Evolutionary conservation across 2,797 vertebrate species (phyloP), one percentile per base, ranked within the genome.

Genomic region (Chloroceryle inda): DNA sequence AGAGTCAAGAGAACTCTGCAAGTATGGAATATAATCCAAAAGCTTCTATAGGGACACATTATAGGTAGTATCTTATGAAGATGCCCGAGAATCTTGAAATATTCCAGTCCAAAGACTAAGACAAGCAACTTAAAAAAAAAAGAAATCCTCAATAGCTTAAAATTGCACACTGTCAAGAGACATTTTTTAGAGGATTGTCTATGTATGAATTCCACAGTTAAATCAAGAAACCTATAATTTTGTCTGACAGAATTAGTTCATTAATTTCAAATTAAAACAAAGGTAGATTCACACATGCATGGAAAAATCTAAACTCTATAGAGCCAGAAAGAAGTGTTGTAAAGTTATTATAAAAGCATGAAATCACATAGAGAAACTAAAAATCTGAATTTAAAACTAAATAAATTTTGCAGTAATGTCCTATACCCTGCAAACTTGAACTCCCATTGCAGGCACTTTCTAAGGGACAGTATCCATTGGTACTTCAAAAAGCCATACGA

Each of bases 251-350:
- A 89, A 92, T 68, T 81, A 86, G 45, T 71, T 85, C 13, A 85
- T 84, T 94, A 91, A 69, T 89, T 93, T 91, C n/a, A 79, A 73
- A 79, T 67, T 91, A 87, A 94, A 88, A 94, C 77, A 86, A 82
- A 85, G 40, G 27, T 44, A 79, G 71, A 61, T 44, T 69, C 33
- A 52, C 47, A 19, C 17, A 38, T 17, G 26, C 26, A 79, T 8
- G 13, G 50, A 82, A 56, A 35, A 13, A 63, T 26, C 42, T 75
- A 18, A 85, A 55, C 24, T 56, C 31, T 44, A 33, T 3, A 84
- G 24, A 88, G 35, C 21, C 40, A 75, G 63, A 64, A 91, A 79
- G 14, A 49, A 88, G 29, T 12, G 2, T 21, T 74, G 18, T 7
- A 22, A 56, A 81, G 9, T 59, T 78, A 71, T 45, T 66, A 71